Evolutionary conservation across 2,888 invertebrate species (phyloP), one percentile per base, ranked within the genome.

Genomic region (Cephus pulcher): DNA sequence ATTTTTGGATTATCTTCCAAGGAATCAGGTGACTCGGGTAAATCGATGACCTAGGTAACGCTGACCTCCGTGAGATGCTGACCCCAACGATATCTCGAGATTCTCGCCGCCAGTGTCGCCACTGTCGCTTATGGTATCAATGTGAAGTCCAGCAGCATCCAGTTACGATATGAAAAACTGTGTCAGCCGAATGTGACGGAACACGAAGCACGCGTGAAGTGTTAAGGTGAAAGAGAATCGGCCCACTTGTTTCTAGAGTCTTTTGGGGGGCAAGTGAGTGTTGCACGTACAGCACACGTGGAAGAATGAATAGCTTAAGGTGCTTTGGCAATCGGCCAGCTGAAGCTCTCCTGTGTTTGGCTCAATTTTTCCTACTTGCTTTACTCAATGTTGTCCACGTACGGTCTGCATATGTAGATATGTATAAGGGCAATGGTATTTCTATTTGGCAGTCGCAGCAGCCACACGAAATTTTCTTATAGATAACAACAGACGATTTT

Each of bases 321-420:
- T 86, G 85, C 85, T 83, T 87, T 89, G 89, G 89, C 89, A 81
- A 83, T 34, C 79, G 82, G 84, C 89, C 89, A 89, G 83, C 82
- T 84, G 11, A 35, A 3, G 35, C 35, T 83, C 37, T 37, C 86
- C 79, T 84, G 87, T 88, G 87, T 88, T 89, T 87, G 87, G 84
- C 85, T 84, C 82, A 87, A 88, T 89, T 89, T 89, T 85, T 87
- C 87, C 82, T 85, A 82, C 80, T 80, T 81, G 69, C 73, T 56
- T 40, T 23, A n/a, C 71, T 76, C 76, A 74, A 79, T 33, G 35
- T 68, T 15, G 4, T 15, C 40, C 40, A 40, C 80, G 77, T 82
- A 81, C 84, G 83, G 12, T 15, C 12, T 12, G 12, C 80, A 76
- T 82, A 82, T 85, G 84, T 85, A 82, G 74, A 40, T 4, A 15